Evolutionary conservation across 53 echinoderm and acorn worm species (phyloP).

Genomic region (Holothuria scabra): DNA sequence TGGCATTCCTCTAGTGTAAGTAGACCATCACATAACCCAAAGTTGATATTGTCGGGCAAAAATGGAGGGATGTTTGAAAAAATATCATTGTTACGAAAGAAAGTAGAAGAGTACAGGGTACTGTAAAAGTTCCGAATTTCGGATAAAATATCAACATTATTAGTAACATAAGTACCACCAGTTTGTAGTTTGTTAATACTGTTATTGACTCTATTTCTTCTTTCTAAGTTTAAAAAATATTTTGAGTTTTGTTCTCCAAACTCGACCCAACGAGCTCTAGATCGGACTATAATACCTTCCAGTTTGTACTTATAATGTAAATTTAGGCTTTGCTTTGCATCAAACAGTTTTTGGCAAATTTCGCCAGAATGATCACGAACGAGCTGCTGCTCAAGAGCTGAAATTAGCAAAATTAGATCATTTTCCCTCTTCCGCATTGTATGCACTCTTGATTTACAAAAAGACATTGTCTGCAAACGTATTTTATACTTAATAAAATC

Average conservation of each 20-base stretch:
- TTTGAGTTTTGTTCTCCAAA: constrained; percentile 53
- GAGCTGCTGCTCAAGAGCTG: constrained; percentile 14
- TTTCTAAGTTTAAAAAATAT: constrained; percentile 68
- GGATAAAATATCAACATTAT: constrained; percentile 46
- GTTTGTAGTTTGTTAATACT: constrained; percentile 52
- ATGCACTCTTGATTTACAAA: background rate
- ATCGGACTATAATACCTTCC: constrained; percentile 59
- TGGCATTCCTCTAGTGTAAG: constrained; percentile 48
- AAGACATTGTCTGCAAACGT: constrained; percentile 36
- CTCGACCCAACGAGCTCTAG: constrained; percentile 46
- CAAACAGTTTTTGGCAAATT: background rate
- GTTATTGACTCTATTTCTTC: constrained; percentile 45
- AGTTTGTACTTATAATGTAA: constrained; percentile 44
- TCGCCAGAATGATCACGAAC: constrained; percentile 4
- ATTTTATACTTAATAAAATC: constrained; percentile 48
- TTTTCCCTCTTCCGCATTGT: constrained; percentile 31
- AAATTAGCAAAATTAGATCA: constrained; percentile 17
- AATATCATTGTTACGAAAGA: constrained; percentile 1
- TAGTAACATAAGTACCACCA: constrained; percentile 41
- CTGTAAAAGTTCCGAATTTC: constrained; percentile 42
- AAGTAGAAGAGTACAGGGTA: constrained; percentile 18
- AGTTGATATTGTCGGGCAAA: background rate
- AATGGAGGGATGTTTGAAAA: constrained; percentile 2
- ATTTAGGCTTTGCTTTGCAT: constrained; percentile 33
- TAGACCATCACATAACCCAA: constrained; percentile 11